phyloP scores from a whole-genome alignment of 1,140 invertebrate species.

The Lordiphosa collinella region DNA sequence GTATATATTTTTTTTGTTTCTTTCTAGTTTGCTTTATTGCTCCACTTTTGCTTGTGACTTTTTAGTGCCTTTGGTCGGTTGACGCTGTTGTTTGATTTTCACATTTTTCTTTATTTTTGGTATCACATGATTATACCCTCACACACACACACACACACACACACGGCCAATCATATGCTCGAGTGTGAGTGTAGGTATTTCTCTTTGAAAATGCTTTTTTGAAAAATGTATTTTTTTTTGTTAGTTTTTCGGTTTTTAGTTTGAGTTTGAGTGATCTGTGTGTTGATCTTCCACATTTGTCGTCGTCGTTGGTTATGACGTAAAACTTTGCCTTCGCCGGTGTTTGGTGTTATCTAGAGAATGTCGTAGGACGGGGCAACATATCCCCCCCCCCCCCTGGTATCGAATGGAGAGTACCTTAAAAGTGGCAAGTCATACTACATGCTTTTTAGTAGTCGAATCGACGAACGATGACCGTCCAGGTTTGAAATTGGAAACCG shows the following conservation, averaged over 20 bases:
- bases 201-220: slow-evolving; percentile 58
- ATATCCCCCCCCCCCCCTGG: too few species aligned
- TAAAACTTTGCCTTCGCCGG: slow-evolving; percentile 23
- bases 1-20: slow-evolving; percentile 29
- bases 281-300: slow-evolving; percentile 69
- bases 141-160: slow-evolving; percentile 1
- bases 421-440: too few species aligned
- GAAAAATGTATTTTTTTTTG: slow-evolving; percentile 48
- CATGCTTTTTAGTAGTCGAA: too few species aligned
- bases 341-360: too few species aligned
- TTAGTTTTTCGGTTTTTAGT: slow-evolving; percentile 45
- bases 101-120: slow-evolving; percentile 77
- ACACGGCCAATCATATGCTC: slow-evolving; percentile 4
- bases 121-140: slow-evolving; percentile 60
- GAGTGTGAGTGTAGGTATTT: slow-evolving; percentile 6
- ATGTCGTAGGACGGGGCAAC: too few species aligned
- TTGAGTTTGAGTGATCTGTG: slow-evolving; percentile 59
- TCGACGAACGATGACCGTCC: too few species aligned
- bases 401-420: too few species aligned
- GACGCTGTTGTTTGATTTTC: slow-evolving; percentile 71
- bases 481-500: too few species aligned
- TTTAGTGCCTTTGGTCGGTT: slow-evolving; percentile 59
- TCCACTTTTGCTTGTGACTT: slow-evolving; percentile 74
- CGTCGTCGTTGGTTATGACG: slow-evolving; percentile 37
- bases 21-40: slow-evolving; percentile 69